A percentile compares a stretch with the other conserved stretches of the same genome.
Conservation (phyloP, 2,113 vertebrate genomes). For the Chionodraco myersi region DNA sequence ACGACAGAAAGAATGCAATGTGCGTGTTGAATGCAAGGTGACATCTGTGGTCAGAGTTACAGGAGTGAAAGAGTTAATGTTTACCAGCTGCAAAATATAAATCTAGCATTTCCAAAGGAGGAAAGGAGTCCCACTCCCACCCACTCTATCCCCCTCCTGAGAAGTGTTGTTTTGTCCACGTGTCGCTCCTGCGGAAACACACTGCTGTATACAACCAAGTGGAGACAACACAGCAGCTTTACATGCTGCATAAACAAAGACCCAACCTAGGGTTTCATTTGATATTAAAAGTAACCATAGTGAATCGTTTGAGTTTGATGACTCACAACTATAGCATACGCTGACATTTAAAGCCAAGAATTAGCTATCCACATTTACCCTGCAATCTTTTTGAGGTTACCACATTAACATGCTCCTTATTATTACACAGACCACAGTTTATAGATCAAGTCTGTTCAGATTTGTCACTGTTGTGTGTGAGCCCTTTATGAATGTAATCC, state of each 20-base stretch:
- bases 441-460: constrained; percentile 8
- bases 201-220: constrained; percentile 45
- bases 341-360: constrained; percentile 39
- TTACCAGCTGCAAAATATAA: constrained; percentile 71
- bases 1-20: neutral
- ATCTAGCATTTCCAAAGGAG: constrained; percentile 61
- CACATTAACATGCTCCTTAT: constrained; percentile 18
- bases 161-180: constrained; percentile 64
- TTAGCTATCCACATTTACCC: constrained; percentile 34
- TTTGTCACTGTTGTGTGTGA: constrained; percentile 9
- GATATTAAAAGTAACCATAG: constrained; percentile 24
- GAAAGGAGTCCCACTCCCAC: neutral
- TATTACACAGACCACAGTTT: constrained; percentile 20
- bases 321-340: constrained; percentile 27
- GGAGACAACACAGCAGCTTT: constrained; percentile 36
- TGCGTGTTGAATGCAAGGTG: constrained; percentile 3
- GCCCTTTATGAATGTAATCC: constrained; percentile 5
- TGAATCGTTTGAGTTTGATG: constrained; percentile 26
- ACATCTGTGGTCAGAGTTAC: constrained; percentile 24
- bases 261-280: constrained; percentile 13
- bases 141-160: constrained; percentile 33
- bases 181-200: constrained; percentile 61
- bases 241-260: constrained; percentile 47
- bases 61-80: constrained; percentile 63
- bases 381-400: neutral